Percentiles rank a stretch among this genome's conserved stretches.
These are phyloP conservation scores for Pristionchus arcanus DNA, from an alignment of 2,888 invertebrate genomes.

Conservation along the genomic window DNA sequence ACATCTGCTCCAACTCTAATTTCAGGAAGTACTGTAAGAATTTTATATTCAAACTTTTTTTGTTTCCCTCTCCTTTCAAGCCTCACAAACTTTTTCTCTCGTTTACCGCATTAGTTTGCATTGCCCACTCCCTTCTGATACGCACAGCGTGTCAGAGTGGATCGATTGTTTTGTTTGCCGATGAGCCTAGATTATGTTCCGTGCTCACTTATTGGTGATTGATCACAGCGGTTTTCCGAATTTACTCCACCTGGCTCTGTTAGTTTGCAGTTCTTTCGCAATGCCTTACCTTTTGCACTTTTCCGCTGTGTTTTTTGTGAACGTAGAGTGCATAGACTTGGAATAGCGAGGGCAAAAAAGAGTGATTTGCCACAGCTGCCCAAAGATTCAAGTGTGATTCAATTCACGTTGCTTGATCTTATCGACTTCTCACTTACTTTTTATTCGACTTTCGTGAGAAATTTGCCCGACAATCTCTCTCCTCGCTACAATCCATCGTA, in stretches of 20 bases:
- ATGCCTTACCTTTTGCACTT: neutral
- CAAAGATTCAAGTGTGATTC: constrained; percentile 11
- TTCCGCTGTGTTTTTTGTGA: neutral
- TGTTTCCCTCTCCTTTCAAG: no score
- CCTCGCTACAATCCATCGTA: neutral
- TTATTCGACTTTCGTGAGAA: neutral
- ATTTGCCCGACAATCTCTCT: neutral
- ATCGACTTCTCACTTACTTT: neutral
- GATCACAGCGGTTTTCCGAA: neutral
- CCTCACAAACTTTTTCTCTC: no score
- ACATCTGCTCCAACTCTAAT: no score
- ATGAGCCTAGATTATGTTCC: no score
- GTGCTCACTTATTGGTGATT: no score
- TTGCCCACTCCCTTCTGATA: no score
- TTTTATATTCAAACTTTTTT: no score
- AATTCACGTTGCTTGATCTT: neutral
- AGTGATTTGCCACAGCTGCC: neutral
- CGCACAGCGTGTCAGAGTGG: no score
- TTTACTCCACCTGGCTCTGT: neutral
- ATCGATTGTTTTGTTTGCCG: no score
- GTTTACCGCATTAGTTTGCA: no score
- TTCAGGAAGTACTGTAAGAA: no score
- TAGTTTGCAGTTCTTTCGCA: neutral
- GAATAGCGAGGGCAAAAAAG: neutral
- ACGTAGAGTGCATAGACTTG: neutral